Base-by-base conservation (phyloP, 1,140 invertebrate species). In the Tetramorium parvispinum region DNA sequence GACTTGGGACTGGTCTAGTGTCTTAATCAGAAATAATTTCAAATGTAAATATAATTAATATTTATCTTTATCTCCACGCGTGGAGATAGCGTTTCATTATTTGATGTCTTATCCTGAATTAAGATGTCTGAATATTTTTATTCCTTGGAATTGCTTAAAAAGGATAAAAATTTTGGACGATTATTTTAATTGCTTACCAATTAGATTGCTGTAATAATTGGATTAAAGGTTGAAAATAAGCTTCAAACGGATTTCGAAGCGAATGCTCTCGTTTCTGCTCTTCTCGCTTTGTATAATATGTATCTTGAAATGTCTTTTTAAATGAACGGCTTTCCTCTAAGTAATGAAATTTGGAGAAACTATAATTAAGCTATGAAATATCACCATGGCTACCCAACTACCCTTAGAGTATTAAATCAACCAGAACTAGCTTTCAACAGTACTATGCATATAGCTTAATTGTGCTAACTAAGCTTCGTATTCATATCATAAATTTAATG, bases 321-420 rank as follows among this genome's bases (percentile, higher is more conserved):
- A 13, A 21, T 43, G 21, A 57, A 68, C 13, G 24, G 16, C 24
- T 82, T 71, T n/a, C 24, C 51, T 37, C 32, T 53, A n/a, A 71
- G 37, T 55, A 65, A 78, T 49, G 32, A 75, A 78, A 78, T 82
- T 82, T 71, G 66, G 32, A 81, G 32, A 53, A 68, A 53, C 65
- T 55, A 65, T 82, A 82, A 82, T 82, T 82, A 82, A 71, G 65
- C 24, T 16, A 27, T 71, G 37, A 70, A 82, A 82, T 49, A 82
- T 82, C 18, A 43, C 21, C 16, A 49, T 27, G 16, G 6, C 18
- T 82, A 82, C 51, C 49, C 57, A 82, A 66, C 65, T 55, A 55
- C 37, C 24, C 18, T 71, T 71, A 55, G 43, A 57, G 51, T 37
- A 82, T 4, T 82, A 82, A 82, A 70, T 82, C 78, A 82, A 71